Evolutionary conservation across 2,888 invertebrate genomes (phyloP), one percentile per base, ranked within the genome.

Genomic region (Drosophila koepferae): DNA sequence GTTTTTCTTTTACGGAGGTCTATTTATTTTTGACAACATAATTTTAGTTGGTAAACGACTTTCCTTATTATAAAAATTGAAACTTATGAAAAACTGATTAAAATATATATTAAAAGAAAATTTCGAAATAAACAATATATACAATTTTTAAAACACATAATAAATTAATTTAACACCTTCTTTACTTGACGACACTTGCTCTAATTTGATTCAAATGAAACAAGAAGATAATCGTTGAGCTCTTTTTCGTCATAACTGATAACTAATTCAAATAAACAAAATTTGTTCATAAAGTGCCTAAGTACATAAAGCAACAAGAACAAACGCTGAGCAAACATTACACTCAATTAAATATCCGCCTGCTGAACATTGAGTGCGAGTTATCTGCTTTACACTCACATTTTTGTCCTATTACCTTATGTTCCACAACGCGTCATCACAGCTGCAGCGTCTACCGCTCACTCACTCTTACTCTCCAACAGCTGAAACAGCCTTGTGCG

Each of bases 321-420:
- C 43, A 51, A 60, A 36, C 18, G 44, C 44, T 64, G 28, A 49
- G 48, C 71, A 71, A 78, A 69, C 66, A 68, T 80, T 70, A 84
- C 68, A 83, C 86, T 86, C 85, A 83, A 83, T 83, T 83, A 83
- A 86, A 72, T 83, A 81, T 73, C 55, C 65, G 48, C 44, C 58
- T 38, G 54, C 31, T 16, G 10, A 43, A 40, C 40, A 53, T 53
- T 72, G 72, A 72, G 72, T 55, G 64, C 10, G 23, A 72, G 23
- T 40, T 56, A 14, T 23, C 4, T 12, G 10, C 10, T 53, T 55
- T 41, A 31, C 44, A 59, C 59, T 61, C 46, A 46, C 14, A 51
- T 44, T 63, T 74, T 44, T 16, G 51, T 70, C 83, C 85, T 76
- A 78, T 51, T 68, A 63, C 40, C 41, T 69, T 73, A 48, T 43